Percentiles rank a stretch among this genome's conserved stretches.
Evolutionary conservation across 2,888 invertebrate genomes (phyloP).

Genomic region (Aspidiotus destructor): DNA sequence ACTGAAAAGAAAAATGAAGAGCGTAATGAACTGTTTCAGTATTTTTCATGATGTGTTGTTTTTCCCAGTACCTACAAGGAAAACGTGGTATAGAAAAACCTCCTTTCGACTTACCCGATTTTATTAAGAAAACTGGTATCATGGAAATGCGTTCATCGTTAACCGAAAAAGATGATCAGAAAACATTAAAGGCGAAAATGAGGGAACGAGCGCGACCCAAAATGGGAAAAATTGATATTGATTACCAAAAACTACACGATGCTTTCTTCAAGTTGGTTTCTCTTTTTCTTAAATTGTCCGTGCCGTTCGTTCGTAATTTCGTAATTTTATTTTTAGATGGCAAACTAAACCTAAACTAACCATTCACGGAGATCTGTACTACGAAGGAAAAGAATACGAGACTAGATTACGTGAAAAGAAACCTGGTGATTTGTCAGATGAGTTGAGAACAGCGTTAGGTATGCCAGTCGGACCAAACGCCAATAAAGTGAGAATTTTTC

Average conservation of each 20-base stretch:
- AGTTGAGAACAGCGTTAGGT: slow-evolving; percentile 88
- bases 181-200: slow-evolving; percentile 94
- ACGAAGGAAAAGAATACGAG: slow-evolving; percentile 98
- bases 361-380: slow-evolving; percentile 96
- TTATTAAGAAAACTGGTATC: slow-evolving; percentile 98
- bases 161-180: slow-evolving; percentile 93
- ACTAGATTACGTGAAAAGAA: slow-evolving; percentile 96
- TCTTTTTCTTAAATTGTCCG: neutral
- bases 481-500: slow-evolving; percentile 54
- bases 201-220: slow-evolving; percentile 92
- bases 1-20: neutral
- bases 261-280: slow-evolving; percentile 84
- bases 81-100: slow-evolving; percentile 98
- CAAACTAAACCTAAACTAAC: slow-evolving; percentile 99
- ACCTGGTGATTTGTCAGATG: slow-evolving; percentile 93
- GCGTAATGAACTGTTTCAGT: too few relatives aligned
- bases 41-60: neutral
- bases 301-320: neutral
- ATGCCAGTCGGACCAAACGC: slow-evolving; percentile 96
- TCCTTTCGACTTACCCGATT: slow-evolving; percentile 96
- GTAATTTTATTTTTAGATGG: slow-evolving; percentile 54
- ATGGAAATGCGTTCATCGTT: slow-evolving; percentile 99
- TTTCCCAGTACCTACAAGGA: slow-evolving; percentile 66
- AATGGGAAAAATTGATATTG: slow-evolving; percentile 98
- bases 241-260: slow-evolving; percentile 98